Evolutionary conservation across 2,888 invertebrate genomes (phyloP).

Genomic region (Phlogophora meticulosa): DNA sequence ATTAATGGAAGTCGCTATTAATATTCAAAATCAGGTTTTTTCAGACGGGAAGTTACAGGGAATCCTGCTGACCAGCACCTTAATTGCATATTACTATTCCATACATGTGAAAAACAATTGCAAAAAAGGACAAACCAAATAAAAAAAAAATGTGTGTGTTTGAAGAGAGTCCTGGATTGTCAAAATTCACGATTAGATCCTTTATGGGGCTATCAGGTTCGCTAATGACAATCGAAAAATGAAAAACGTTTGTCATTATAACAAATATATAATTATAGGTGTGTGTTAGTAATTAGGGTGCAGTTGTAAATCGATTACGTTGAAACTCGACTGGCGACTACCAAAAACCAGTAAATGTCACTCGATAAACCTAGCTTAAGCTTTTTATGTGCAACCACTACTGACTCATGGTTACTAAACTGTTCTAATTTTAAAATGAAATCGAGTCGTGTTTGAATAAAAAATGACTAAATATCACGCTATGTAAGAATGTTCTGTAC

Average conservation of each 20-base stretch:
- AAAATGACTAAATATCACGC: constrained; percentile 44
- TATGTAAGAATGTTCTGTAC: constrained; percentile 3
- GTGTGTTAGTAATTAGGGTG: not conserved
- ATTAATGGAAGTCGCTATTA: not conserved
- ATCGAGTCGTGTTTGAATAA: constrained; percentile 8
- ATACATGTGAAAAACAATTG: too few species aligned
- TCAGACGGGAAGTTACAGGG: not conserved
- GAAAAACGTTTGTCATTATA: too few species aligned
- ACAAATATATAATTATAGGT: too few species aligned
- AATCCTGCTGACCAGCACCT: not conserved
- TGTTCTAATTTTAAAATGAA: constrained; percentile 26
- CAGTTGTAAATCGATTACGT: constrained; percentile 1
- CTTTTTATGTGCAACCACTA: constrained; percentile 45
- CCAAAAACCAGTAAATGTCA: constrained; percentile 2
- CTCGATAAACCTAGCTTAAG: constrained; percentile 26
- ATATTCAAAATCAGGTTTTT: too few species aligned
- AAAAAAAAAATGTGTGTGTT: too few species aligned
- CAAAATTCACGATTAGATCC: too few species aligned
- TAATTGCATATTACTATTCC: not conserved
- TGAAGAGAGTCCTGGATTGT: too few species aligned
- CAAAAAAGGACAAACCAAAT: too few species aligned
- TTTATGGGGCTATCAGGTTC: too few species aligned
- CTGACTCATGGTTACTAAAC: constrained; percentile 20
- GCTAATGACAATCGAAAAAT: too few species aligned
- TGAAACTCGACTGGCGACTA: not conserved